Evolutionary conservation across 2,888 invertebrate genomes (phyloP).

Genomic region (Tiliacea aurago): DNA sequence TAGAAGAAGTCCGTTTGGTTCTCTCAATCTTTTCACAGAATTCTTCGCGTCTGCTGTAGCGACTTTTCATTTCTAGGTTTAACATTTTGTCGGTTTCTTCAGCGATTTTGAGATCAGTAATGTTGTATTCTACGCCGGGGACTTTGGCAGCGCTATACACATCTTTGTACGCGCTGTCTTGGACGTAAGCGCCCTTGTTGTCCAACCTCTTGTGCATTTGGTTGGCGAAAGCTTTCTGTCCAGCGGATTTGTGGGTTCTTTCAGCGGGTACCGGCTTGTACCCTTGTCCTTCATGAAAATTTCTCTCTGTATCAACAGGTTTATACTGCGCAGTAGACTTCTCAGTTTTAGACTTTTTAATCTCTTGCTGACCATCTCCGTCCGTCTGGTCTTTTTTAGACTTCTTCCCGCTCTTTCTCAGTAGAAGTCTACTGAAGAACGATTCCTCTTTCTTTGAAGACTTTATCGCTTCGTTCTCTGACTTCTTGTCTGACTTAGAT

Average conservation of each 20-base stretch:
- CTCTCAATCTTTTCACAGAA: slow-evolving; percentile 81
- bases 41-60: slow-evolving; percentile 84
- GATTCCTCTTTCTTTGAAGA: slow-evolving; percentile 90
- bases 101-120: slow-evolving; percentile 88
- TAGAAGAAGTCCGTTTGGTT: slow-evolving; percentile 81
- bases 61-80: slow-evolving; percentile 84
- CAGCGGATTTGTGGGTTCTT: slow-evolving; percentile 85
- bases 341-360: slow-evolving; percentile 84
- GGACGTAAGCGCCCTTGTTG: slow-evolving; percentile 88
- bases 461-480: slow-evolving; percentile 87
- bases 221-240: slow-evolving; percentile 88
- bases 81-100: slow-evolving; percentile 88
- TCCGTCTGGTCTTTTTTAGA: slow-evolving; percentile 90
- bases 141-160: slow-evolving; percentile 87
- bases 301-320: slow-evolving; percentile 80
- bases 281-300: slow-evolving; percentile 76
- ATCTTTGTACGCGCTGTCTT: slow-evolving; percentile 87
- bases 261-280: slow-evolving; percentile 85
- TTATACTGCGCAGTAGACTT: slow-evolving; percentile 82
- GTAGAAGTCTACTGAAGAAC: slow-evolving; percentile 92
- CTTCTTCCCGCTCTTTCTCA: slow-evolving; percentile 93
- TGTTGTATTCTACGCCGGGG: slow-evolving; percentile 85
- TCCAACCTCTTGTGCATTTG: slow-evolving; percentile 89
- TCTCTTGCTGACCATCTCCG: slow-evolving; percentile 83
- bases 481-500: slow-evolving; percentile 87